A percentile compares a stretch with the other conserved stretches of the same genome.
Evolutionary conservation across 2,797 vertebrate genomes (phyloP).

Genomic region (Streptopelia turtur): DNA sequence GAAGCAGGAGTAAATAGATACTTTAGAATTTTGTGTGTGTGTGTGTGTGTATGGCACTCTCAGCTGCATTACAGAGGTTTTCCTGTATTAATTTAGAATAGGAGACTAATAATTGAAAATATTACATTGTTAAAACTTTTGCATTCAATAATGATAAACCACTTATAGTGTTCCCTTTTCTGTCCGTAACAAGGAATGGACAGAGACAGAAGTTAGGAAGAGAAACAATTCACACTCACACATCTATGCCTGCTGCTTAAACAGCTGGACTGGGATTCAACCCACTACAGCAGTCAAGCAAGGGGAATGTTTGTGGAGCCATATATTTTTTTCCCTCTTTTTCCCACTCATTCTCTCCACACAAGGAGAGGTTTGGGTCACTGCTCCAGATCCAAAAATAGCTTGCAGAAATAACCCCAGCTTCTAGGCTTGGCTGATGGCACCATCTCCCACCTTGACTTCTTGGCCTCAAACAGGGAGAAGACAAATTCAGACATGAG

Average conservation of each 20-base stretch:
- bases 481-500: not conserved
- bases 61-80: not conserved
- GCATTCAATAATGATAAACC: not conserved
- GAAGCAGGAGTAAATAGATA: not conserved
- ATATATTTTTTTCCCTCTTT: accelerated
- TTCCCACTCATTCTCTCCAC: not conserved
- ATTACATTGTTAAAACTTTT: not conserved
- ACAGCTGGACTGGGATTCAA: not conserved
- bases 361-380: not conserved
- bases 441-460: not conserved
- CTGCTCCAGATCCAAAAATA: not conserved
- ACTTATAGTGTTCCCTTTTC: not conserved
- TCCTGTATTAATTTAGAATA: not conserved
- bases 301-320: not conserved
- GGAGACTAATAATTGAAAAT: not conserved
- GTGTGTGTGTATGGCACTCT: not conserved
- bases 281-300: not conserved
- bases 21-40: no score
- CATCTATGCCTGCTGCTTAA: not conserved
- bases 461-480: not conserved
- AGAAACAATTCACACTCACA: not conserved
- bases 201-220: not conserved
- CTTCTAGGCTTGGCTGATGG: not conserved
- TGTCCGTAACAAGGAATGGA: not conserved
- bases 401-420: not conserved